Evolutionary conservation across 2,888 invertebrate genomes (phyloP).

Genomic region (Adelphocoris suturalis): DNA sequence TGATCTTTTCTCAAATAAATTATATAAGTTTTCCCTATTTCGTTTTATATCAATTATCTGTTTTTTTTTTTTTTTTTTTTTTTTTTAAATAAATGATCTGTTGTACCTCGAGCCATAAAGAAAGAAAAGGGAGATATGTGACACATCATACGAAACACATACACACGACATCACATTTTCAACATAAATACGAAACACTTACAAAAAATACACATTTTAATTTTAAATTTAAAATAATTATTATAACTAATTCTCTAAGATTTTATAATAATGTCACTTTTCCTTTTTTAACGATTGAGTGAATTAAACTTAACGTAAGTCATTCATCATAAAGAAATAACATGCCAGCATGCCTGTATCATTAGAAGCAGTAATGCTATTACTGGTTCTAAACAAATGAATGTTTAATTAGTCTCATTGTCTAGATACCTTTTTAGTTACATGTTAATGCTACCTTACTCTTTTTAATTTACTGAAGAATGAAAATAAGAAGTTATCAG

Average conservation of each 20-base stretch:
- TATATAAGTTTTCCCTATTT: neutral
- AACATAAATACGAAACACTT: slow-evolving; percentile 47
- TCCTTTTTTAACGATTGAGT: slow-evolving; percentile 24
- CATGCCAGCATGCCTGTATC: slow-evolving; percentile 66
- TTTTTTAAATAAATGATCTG: slow-evolving; percentile 64
- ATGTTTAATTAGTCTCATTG: slow-evolving; percentile 47
- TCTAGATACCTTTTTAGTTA: slow-evolving; percentile 44
- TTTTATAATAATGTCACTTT: slow-evolving; percentile 55
- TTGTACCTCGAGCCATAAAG: slow-evolving; percentile 60
- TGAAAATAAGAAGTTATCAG: slow-evolving; percentile 19
- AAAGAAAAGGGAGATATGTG: slow-evolving; percentile 69
- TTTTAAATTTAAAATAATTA: slow-evolving; percentile 60
- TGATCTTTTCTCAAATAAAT: too few species aligned
- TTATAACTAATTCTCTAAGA: slow-evolving; percentile 14
- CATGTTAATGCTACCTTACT: slow-evolving; percentile 56
- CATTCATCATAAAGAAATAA: slow-evolving; percentile 46
- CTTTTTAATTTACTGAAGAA: slow-evolving; percentile 8
- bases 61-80: slow-evolving; percentile 36
- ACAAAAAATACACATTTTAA: slow-evolving; percentile 52
- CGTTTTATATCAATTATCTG: slow-evolving; percentile 19
- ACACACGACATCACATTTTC: slow-evolving; percentile 41
- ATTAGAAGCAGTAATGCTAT: slow-evolving; percentile 49
- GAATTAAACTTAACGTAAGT: slow-evolving; percentile 43
- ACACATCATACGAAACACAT: slow-evolving; percentile 57
- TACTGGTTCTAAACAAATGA: slow-evolving; percentile 44